Evolutionary conservation across 2,888 invertebrate species (phyloP).

Genomic region (Flabesymbios commensalis): DNA sequence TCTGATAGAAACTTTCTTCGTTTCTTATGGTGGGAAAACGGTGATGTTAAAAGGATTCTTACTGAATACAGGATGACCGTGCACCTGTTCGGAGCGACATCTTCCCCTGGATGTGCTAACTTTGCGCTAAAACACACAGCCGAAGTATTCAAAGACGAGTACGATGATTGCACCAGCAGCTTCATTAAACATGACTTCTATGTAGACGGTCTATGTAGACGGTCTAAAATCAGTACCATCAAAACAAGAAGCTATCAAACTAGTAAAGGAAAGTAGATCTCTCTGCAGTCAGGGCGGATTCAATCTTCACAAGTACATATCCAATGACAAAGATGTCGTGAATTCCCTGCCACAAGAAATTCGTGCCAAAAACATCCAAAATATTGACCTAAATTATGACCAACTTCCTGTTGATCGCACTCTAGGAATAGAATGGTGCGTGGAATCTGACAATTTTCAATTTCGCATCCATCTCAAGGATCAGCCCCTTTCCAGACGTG

Average conservation of each 20-base stretch:
- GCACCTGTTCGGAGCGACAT: not conserved
- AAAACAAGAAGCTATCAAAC: not conserved
- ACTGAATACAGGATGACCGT: not conserved
- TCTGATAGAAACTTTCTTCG: not conserved
- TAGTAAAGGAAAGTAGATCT: not conserved
- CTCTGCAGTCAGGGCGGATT: not conserved
- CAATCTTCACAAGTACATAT: not conserved
- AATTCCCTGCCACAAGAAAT: not conserved
- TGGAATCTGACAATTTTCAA: not conserved
- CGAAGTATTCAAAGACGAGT: too few relatives aligned
- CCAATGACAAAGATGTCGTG: not conserved
- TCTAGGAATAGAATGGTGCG: not conserved
- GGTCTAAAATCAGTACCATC: not conserved
- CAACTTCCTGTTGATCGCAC: not conserved
- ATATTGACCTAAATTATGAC: not conserved
- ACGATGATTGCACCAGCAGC: too few relatives aligned
- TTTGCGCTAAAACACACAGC: not conserved
- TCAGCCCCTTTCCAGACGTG: slow-evolving; percentile 1
- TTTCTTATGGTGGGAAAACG: slow-evolving; percentile 1
- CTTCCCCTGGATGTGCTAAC: not conserved
- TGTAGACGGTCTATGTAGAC: slow-evolving; percentile 6
- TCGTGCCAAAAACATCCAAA: not conserved
- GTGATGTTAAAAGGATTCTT: not conserved
- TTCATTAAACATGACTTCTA: slow-evolving; percentile 1
- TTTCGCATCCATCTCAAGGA: not conserved